Evolutionary conservation across 2,797 vertebrate species (phyloP), one percentile per base, ranked within the genome.

Genomic region (Catamblyrhynchus diadema): DNA sequence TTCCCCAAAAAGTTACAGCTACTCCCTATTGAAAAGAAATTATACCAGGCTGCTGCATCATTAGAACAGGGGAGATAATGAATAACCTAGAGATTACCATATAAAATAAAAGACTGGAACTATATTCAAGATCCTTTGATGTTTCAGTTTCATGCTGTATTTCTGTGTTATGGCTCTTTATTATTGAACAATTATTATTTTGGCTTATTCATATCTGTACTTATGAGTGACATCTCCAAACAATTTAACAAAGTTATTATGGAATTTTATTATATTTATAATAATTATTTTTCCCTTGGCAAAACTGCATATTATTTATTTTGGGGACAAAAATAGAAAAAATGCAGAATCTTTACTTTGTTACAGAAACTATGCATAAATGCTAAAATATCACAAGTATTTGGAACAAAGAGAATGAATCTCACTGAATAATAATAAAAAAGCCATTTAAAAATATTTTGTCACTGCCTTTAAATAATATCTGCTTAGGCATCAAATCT

Each of bases 141-240:
- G 41, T 86, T 94, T 91, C 64, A 41, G 50, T 95, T 92, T 95
- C 62, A 33, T 50, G 33, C 17, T 75, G 14, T 87, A 77, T 81
- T 91, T 87, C 56, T 94, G n/a, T 13, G 86, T 93, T 93, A 93
- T 14, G 41, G 62, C 53, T 81, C 62, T 77, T 93, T 80, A 87
- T 88, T 90, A 95, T 74, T 65, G 67, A 45, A 73, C 23, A 93
- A 48, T 18, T 42, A 65, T 90, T 93, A 88, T 81, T 93, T 91
- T 73, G 27, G 39, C 81, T 95, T 90, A 92, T 93, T 94, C 44
- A 32, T 85, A n/a, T 88, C 69, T 81, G 23, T 67, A 81, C 48
- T 95, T 95, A 81, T 73, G 62, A 95, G 37, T 90, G 86, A 84
- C 74, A 95, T 59, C 65, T 95, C 87, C 82, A 94, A 96, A 93